A percentile compares a stretch with the other conserved stretches of the same genome.
These are phyloP conservation scores for Clitarchus hookeri DNA, from an alignment of 2,888 invertebrate species.

Conservation along the genomic window DNA sequence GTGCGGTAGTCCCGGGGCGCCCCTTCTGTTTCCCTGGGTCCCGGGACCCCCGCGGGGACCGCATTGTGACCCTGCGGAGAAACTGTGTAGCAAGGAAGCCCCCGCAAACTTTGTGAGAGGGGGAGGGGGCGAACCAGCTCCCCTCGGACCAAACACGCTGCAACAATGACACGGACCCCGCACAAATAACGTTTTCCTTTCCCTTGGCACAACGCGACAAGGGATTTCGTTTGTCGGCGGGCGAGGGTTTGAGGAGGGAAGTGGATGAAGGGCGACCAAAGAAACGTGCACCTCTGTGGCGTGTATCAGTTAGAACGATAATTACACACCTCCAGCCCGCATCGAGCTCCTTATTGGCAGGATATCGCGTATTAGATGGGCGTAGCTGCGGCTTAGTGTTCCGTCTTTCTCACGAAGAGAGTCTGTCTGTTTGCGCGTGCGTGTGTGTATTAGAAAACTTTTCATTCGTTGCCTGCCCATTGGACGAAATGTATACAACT, in stretches of 20 bases:
- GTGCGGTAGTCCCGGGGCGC: neutral
- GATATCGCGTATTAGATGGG: neutral
- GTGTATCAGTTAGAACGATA: neutral
- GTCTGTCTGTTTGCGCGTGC: neutral
- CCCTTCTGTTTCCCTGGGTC: neutral
- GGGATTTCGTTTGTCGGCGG: neutral
- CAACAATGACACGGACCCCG: neutral
- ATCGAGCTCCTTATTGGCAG: neutral
- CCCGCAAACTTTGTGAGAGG: neutral
- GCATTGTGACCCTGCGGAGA: neutral
- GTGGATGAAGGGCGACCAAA: neutral
- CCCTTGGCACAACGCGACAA: neutral
- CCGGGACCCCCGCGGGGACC: neutral
- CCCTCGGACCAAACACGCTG: neutral
- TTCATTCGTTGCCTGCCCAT: too few species aligned
- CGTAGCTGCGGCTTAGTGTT: neutral
- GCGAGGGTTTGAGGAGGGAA: neutral
- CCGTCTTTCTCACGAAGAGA: neutral
- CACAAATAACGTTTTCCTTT: constrained; percentile 14
- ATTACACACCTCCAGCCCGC: neutral
- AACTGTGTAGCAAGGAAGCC: neutral
- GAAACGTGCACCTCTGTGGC: constrained; percentile 2
- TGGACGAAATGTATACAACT: too few species aligned
- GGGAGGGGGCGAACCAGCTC: neutral
- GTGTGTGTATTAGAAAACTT: too few species aligned